Percentiles rank a stretch among this genome's conserved stretches.
Conservation (phyloP, 2,797 vertebrate genomes). For the Orientallactaga sibirica region DNA sequence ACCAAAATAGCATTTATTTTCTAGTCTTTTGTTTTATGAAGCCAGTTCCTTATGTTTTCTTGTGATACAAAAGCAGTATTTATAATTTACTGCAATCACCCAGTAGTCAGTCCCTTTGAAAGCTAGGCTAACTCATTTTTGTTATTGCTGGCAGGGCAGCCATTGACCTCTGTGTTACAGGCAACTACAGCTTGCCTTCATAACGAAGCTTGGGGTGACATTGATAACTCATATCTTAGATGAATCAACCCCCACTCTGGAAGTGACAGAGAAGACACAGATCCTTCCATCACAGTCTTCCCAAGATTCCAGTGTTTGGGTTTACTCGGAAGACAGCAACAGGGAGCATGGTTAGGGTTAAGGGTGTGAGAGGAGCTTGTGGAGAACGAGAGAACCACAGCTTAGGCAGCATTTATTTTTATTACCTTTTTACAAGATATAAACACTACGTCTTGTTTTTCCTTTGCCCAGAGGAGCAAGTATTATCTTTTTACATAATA, state of each 20-base stretch:
- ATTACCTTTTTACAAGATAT: not conserved
- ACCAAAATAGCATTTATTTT: not conserved
- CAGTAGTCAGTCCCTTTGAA: not conserved
- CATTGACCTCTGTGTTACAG: not conserved
- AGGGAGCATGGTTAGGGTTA: not conserved
- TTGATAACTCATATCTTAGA: not conserved
- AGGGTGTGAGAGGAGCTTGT: not conserved
- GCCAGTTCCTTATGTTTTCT: not conserved
- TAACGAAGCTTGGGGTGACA: not conserved
- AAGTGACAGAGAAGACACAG: not conserved
- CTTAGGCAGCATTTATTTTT: not conserved
- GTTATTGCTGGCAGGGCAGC: not conserved
- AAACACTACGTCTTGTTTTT: not conserved
- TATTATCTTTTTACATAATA: conserved; percentile 27
- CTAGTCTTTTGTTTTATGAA: not conserved
- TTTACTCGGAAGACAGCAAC: not conserved
- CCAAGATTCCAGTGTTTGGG: not conserved
- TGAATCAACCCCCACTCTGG: not conserved
- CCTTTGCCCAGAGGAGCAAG: not conserved
- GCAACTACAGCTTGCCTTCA: not conserved
- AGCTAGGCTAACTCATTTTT: conserved; percentile 5
- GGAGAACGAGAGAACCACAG: not conserved
- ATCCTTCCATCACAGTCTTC: not conserved
- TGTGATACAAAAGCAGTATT: not conserved
- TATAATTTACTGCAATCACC: not conserved